Base-by-base conservation (phyloP, 2,888 invertebrate species). In the Drosophila leonis region DNA sequence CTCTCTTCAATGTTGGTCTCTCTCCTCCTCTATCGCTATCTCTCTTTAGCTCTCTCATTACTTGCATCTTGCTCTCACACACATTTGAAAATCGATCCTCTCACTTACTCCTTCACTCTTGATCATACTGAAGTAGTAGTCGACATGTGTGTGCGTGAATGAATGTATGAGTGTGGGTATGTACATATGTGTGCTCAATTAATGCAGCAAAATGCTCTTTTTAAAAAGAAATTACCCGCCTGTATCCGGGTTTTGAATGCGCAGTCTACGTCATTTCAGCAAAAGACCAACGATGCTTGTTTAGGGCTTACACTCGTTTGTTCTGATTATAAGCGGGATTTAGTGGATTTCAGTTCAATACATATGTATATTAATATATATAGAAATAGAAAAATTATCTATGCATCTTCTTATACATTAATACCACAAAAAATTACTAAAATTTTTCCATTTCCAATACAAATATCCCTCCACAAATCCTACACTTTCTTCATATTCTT, bases 171-270 rank as follows among this genome's bases (percentile, higher is more conserved):
- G 4, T 12, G 13, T 39, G n/a, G 42, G 13, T 20, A n/a, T n/a
- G n/a, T n/a, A n/a, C n/a, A n/a, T n/a, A 9, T 27, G 42, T 65
- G 12, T 59, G 65, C 65, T 74, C 78, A 79, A 79, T 79, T 81
- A 79, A 67, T 70, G 74, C 74, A 70, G 61, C 65, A 70, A 77
- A 78, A 74, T 70, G 74, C 49, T 72, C 72, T 66, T 80, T 75
- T 68, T 69, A 80, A 80, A 55, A 80, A 74, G 66, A 81, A 81
- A 79, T 78, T 70, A 68, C 35, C 52, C 51, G 70, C 27, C 31
- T 61, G 57, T 65, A 81, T 77, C 63, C 73, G 77, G 60, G 57
- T 29, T 62, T 65, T 52, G 65, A 71, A 65, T 52, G 29, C 37
- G n/a, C 48, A 37, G 41, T 31, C 62, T 49, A 63, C 67, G 46